Conservation (phyloP, 35 echinoderm and acorn worm genomes). For the Antedon bifida region DNA sequence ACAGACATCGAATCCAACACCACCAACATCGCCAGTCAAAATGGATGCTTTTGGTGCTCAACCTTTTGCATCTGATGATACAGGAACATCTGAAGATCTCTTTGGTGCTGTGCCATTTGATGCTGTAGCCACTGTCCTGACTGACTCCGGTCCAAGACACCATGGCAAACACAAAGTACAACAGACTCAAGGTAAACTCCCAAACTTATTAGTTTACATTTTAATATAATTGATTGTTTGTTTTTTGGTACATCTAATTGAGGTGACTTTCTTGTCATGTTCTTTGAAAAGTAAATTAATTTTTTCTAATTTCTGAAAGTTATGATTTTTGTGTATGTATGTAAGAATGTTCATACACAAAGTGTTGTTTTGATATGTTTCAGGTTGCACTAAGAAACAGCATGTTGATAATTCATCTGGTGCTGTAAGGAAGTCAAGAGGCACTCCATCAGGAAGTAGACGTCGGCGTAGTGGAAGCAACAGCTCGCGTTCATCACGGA, state of each 20-base stretch:
- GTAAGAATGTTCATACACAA: too few relatives aligned
- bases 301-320: too few relatives aligned
- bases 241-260: too few relatives aligned
- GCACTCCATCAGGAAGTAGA: conserved; percentile 56
- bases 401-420: conserved; percentile 85
- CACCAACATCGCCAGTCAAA: conserved; percentile 81
- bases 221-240: too few relatives aligned
- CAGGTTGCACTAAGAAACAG: conserved; percentile 37
- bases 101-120: conserved; percentile 94
- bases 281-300: too few relatives aligned
- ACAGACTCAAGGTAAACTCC: neutral
- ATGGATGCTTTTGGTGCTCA: conserved; percentile 24
- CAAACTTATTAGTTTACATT: too few relatives aligned
- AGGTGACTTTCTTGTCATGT: too few relatives aligned
- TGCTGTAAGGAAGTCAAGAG: conserved; percentile 43
- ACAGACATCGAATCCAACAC: conserved; percentile 67
- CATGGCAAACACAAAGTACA: neutral
- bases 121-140: conserved; percentile 22
- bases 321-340: too few relatives aligned
- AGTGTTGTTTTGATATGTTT: too few relatives aligned
- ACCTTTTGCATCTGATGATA: neutral
- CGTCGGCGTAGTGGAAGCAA: conserved; percentile 78
- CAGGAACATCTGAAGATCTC: conserved; percentile 39
- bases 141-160: conserved; percentile 6
- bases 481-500: conserved; percentile 53